A percentile compares a stretch with the other conserved stretches of the same genome.
These are phyloP conservation scores for Tragelaphus scriptus DNA, from an alignment of 2,113 vertebrate species.

Conservation along the genomic window DNA sequence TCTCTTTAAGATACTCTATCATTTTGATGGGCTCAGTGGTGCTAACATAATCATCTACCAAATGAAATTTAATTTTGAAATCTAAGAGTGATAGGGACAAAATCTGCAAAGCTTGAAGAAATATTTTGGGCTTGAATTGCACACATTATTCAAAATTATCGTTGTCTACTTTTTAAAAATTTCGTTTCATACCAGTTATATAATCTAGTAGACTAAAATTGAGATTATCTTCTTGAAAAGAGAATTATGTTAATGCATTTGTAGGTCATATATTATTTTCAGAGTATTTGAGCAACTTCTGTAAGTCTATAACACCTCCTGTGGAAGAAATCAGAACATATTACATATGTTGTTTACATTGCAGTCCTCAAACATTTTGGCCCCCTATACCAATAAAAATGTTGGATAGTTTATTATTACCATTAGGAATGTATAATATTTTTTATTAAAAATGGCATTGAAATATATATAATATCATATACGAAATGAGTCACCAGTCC, in stretches of 20 bases:
- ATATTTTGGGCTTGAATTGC: neutral
- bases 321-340: neutral
- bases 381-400: neutral
- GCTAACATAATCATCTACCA: neutral
- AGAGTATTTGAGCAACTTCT: neutral
- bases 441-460: neutral
- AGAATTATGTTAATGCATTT: neutral
- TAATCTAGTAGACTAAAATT: neutral
- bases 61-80: slow-evolving; percentile 44
- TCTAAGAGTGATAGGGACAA: neutral
- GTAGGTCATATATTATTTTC: neutral
- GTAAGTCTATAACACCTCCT: neutral
- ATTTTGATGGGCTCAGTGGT: neutral
- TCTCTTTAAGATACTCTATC: slow-evolving; percentile 21
- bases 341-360: neutral
- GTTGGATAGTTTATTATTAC: neutral
- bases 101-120: neutral
- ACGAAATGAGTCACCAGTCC: no score
- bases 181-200: neutral
- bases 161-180: neutral
- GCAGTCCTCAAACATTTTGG: neutral
- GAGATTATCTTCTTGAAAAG: neutral
- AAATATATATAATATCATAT: no score
- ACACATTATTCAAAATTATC: neutral
- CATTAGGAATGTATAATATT: neutral